These are phyloP conservation scores for Hystrix brachyura DNA, from an alignment of 2,113 vertebrate species.

Conservation along the genomic window DNA sequence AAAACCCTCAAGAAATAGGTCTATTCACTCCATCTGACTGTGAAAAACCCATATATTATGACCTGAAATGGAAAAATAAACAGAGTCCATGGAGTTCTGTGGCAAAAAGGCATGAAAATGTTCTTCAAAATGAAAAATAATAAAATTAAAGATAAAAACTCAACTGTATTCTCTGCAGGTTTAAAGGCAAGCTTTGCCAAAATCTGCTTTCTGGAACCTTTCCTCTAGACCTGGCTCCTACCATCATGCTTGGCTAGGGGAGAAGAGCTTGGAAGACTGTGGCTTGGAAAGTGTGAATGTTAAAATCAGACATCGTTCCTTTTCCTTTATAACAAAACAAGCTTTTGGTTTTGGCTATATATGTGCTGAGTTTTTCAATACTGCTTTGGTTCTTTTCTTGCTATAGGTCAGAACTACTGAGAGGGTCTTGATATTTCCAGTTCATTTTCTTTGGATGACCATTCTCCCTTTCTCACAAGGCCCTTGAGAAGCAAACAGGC, in stretches of 20 bases:
- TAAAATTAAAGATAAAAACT: constrained; percentile 61
- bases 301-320: constrained; percentile 77
- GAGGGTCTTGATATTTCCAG: neutral
- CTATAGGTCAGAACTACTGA: neutral
- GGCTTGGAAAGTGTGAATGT: constrained; percentile 79
- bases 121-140: constrained; percentile 79
- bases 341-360: constrained; percentile 68
- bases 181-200: constrained; percentile 79
- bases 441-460: neutral
- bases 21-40: constrained; percentile 77
- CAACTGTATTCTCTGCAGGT: constrained; percentile 81
- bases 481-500: neutral
- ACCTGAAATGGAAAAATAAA: constrained; percentile 85
- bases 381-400: constrained; percentile 36
- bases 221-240: constrained; percentile 85
- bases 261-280: constrained; percentile 79
- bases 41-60: constrained; percentile 82
- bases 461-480: neutral
- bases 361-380: neutral
- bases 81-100: constrained; percentile 81
- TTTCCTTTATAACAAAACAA: constrained; percentile 77
- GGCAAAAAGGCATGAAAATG: constrained; percentile 85
- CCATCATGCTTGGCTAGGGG: constrained; percentile 81
- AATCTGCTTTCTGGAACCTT: constrained; percentile 83
- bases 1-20: constrained; percentile 69